Conservation (phyloP, 2,113 vertebrate genomes). For the Origma solitaria region DNA sequence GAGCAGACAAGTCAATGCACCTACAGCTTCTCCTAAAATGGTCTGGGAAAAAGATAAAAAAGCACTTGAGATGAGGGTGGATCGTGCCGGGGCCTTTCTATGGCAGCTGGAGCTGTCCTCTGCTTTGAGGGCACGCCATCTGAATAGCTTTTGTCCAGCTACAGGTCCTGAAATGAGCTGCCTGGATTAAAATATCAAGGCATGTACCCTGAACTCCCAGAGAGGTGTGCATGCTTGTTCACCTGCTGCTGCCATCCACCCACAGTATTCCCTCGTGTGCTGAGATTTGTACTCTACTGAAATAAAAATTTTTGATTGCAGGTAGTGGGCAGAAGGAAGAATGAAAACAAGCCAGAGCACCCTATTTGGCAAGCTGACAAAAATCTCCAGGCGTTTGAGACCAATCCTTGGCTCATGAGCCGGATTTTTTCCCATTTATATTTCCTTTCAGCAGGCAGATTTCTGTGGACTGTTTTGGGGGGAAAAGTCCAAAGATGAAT, state of each 20-base stretch:
- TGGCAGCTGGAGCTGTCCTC: background rate
- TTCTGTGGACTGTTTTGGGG: constrained; percentile 19
- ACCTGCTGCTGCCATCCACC: rapidly evolving
- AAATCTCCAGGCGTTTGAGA: constrained; percentile 46
- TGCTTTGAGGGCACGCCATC: rapidly evolving
- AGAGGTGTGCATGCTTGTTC: rapidly evolving
- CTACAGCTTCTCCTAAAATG: background rate
- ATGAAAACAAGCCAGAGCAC: constrained; percentile 21
- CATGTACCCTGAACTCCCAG: rapidly evolving
- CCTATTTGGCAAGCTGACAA: constrained; percentile 62
- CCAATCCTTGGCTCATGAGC: constrained; percentile 44
- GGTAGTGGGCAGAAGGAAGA: constrained; percentile 14
- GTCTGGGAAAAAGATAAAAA: background rate
- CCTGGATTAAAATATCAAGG: background rate
- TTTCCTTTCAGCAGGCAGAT: constrained; percentile 51
- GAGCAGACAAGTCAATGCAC: background rate
- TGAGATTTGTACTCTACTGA: background rate
- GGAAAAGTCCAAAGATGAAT: background rate
- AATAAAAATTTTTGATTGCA: background rate
- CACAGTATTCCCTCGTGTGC: background rate
- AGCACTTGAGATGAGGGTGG: rapidly evolving
- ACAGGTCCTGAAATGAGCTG: background rate
- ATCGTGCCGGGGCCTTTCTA: rapidly evolving
- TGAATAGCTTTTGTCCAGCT: background rate
- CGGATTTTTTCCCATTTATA: constrained; percentile 65